phyloP scores from a whole-genome alignment of 2,797 vertebrate genomes.

The Alcedo quadribrachys region DNA sequence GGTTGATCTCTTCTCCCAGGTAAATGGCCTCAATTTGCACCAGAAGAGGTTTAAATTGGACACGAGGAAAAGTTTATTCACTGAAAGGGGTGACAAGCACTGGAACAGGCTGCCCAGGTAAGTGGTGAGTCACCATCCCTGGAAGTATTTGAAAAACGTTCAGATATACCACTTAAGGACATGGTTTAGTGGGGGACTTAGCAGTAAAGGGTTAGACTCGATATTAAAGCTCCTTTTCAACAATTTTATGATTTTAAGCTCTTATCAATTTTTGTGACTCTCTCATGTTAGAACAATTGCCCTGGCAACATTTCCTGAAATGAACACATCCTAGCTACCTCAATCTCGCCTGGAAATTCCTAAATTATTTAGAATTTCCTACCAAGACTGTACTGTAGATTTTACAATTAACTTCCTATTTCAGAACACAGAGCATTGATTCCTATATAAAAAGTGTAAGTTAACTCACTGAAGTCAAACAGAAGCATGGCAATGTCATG shows the following conservation, averaged over 20 bases:
- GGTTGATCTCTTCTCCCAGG: background rate
- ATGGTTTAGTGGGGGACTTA: background rate
- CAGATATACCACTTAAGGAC: background rate
- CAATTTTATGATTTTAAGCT: background rate
- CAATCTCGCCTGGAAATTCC: background rate
- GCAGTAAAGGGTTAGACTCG: background rate
- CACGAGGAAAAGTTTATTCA: background rate
- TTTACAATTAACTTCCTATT: background rate
- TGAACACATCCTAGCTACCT: background rate
- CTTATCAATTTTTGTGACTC: background rate
- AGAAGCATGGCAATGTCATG: background rate
- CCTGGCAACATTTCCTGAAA: background rate
- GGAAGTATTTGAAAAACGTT: background rate
- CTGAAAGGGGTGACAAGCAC: background rate
- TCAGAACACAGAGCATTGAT: background rate
- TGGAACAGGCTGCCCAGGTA: background rate
- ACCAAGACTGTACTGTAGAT: background rate
- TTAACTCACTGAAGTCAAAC: background rate
- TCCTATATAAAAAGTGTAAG: background rate
- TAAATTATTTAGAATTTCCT: background rate
- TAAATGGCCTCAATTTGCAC: background rate
- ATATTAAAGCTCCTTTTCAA: background rate
- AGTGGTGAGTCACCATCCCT: background rate
- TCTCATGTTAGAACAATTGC: background rate
- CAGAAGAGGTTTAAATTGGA: background rate